Base-by-base conservation (phyloP, 2,113 vertebrate genomes). In the Nothoprocta pentlandii region DNA sequence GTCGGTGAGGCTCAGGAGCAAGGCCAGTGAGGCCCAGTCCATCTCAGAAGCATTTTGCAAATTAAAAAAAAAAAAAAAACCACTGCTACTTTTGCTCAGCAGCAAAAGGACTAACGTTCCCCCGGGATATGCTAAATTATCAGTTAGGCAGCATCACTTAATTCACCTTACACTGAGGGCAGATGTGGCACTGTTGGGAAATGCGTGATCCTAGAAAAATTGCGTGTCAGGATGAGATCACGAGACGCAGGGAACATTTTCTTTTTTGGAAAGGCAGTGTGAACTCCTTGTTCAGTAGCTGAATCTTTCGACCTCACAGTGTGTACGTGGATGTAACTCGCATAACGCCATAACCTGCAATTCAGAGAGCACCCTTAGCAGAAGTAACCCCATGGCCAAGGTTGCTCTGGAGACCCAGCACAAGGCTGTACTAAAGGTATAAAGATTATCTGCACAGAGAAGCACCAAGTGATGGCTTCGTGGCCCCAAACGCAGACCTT, bases 391-490 rank as follows among this genome's bases (percentile, higher is more conserved):
- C 3, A 0, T 59, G 46, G 41, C 12, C 73, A 66, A 34, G 42
- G 25, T 32, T 42, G 9, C 51, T 90, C 77, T 47, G 69, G 69
- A 90, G 82, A 70, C 22, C 20, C n/a, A 41, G 28, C 0, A 4
- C 51, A 54, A 49, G 20, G 44, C 39, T 86, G 66, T 39, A 14
- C 46, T 28, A 54, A 51, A 0, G 0, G 39, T 25, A 39, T 30
- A 63, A 54, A 64, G 39, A 46, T 74, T 47, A 13, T 39, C 58
- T 53, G 49, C 14, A 7, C 6, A 51, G 49, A n/a, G 73, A 70
- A 58, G 2, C 1, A 0, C 0, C 2, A 80, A 2, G 7, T 8
- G 30, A 39, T 1, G 30, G 47, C 53, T 53, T 19, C 9, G 47
- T 0, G 1, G 23, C 75, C 69, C 53, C 26, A 63, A 47, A 67